Base-by-base conservation (phyloP, 2,113 vertebrate genomes). In the Myotis brandtii region DNA sequence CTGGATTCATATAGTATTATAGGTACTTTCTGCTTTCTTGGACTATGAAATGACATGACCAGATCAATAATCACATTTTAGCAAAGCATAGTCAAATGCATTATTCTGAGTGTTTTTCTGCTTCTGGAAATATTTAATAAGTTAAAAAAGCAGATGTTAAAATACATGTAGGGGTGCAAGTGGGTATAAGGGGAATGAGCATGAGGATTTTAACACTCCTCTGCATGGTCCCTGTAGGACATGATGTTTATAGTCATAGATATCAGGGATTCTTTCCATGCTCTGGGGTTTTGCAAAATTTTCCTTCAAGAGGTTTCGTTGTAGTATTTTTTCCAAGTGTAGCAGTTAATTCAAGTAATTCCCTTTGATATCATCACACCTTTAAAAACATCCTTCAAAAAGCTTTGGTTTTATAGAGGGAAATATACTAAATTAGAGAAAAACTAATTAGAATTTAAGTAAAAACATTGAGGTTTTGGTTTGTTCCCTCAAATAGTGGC, bases 321-420 rank as follows among this genome's bases (percentile, higher is more conserved):
- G 6, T 20, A 77, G 12, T 34, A 32, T 82, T 67, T 46, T 25
- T 73, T 66, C 25, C n/a, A 89, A 84, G 16, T 52, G 9, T 37
- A 43, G 4, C 48, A 40, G 25, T 90, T 86, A 90, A 93, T 89
- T 93, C 90, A 93, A 37, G 30, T 84, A 76, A 64, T 77, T 91
- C 46, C 9, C 34, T 17, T 40, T 70, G 76, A 46, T 67, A 48
- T 21, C 20, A 73, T 37, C 27, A 59, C 21, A 67, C 20, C 43
- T 86, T 83, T 52, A 77, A 50, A 75, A 46, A 76, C 34, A 76
- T 69, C 59, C 75, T 91, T 67, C 23, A 27, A 69, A 64, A 77
- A 91, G 27, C 50, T 91, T 91, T 4, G 12, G 46, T 52, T 86
- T 86, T 84, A 48, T 4, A 21, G 25, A 32, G 30, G 32, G 32